phyloP scores from a whole-genome alignment of 2,888 invertebrate species.

The Hipparchia sbordonii region DNA sequence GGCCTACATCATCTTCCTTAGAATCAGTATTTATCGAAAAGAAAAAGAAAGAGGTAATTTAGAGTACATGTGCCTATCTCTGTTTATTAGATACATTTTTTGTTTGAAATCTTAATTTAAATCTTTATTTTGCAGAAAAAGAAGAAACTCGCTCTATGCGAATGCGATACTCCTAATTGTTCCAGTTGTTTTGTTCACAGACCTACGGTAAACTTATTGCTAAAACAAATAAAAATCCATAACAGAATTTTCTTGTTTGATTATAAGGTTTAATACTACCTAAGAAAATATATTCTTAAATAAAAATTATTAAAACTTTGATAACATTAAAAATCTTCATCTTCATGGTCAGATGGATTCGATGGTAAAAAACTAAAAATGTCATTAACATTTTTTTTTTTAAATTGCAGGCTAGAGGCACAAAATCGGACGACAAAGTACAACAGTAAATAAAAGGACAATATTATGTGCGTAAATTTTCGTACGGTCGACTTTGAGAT shows the following conservation, averaged over 20 bases:
- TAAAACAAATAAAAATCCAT: too few species aligned
- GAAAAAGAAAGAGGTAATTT: conserved; percentile 29
- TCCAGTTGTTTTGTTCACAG: conserved; percentile 50
- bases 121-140: conserved; percentile 39
- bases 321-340: too few species aligned
- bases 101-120: background rate
- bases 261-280: too few species aligned
- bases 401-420: background rate
- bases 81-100: too few species aligned
- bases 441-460: background rate
- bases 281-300: too few species aligned
- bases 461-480: conserved; percentile 33
- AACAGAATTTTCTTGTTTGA: too few species aligned
- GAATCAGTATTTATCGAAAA: conserved; percentile 25
- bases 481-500: conserved; percentile 33
- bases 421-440: conserved; percentile 15
- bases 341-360: too few species aligned
- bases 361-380: background rate
- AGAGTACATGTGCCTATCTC: background rate
- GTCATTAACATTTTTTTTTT: background rate
- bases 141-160: conserved; percentile 45
- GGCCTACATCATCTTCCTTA: conserved; percentile 13
- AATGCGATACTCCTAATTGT: conserved; percentile 48
- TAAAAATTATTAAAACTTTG: too few species aligned
- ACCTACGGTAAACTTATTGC: conserved; percentile 44